Conservation (phyloP, 2,797 vertebrate genomes). For the Varecia variegata region DNA sequence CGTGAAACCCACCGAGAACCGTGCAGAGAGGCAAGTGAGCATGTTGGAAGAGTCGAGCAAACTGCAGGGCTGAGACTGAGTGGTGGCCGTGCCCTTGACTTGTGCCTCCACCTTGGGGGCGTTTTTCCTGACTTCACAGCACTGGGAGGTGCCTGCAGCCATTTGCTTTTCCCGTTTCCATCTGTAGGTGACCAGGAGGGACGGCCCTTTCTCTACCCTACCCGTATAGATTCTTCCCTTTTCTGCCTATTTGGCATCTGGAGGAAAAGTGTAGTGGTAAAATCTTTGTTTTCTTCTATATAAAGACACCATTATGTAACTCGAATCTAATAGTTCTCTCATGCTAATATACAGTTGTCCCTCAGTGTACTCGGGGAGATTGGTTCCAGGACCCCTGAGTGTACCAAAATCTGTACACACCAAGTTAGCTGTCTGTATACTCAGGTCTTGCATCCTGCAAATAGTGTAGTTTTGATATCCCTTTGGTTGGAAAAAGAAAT, state of each 20-base stretch:
- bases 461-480: background rate
- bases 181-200: no score
- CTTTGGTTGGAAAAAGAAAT: background rate
- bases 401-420: background rate
- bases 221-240: background rate
- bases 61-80: background rate
- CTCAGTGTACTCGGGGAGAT: background rate
- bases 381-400: background rate
- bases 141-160: background rate
- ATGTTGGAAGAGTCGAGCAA: rapidly evolving
- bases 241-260: background rate
- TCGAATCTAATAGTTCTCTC: background rate
- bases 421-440: background rate
- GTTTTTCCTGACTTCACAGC: background rate
- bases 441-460: background rate
- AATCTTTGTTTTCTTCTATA: background rate
- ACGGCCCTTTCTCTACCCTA: background rate
- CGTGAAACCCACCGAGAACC: background rate
- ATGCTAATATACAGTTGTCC: background rate
- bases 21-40: background rate
- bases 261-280: background rate
- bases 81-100: background rate
- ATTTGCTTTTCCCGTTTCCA: background rate
- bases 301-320: background rate
- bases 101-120: rapidly evolving